Evolutionary conservation across 2,888 invertebrate species (phyloP).

Genomic region (Epirrhoe alternata): DNA sequence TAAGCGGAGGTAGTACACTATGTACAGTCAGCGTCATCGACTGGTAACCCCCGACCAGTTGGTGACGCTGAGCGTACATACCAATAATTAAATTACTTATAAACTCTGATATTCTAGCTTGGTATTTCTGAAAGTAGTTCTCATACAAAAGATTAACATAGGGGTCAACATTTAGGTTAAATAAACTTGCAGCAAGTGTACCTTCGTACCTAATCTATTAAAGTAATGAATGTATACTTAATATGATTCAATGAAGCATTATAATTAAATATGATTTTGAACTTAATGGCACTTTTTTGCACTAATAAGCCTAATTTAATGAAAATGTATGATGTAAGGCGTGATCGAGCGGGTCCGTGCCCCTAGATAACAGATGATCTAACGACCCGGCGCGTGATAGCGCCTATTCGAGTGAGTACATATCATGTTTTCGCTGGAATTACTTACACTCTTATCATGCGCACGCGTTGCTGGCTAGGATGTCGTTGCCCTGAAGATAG

Average conservation of each 20-base stretch:
- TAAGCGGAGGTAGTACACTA: too few relatives aligned
- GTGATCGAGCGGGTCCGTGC: constrained; percentile 22
- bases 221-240: too few relatives aligned
- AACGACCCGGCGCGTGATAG: constrained; percentile 32
- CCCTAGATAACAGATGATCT: constrained; percentile 26
- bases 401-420: background rate
- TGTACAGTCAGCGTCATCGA: too few relatives aligned
- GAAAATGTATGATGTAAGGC: constrained; percentile 31
- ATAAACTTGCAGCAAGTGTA: too few relatives aligned
- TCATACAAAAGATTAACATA: too few relatives aligned
- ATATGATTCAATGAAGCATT: background rate
- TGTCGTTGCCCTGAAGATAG: constrained; percentile 19
- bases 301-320: constrained; percentile 2
- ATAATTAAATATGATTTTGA: background rate
- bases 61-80: too few relatives aligned
- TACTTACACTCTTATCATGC: constrained; percentile 7
- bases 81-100: too few relatives aligned
- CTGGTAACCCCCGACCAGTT: too few relatives aligned
- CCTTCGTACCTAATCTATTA: background rate
- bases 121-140: too few relatives aligned
- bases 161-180: too few relatives aligned
- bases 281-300: constrained; percentile 4
- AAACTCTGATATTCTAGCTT: too few relatives aligned
- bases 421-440: background rate
- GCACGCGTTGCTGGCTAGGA: background rate